A percentile compares a stretch with the other conserved stretches of the same genome.
These are phyloP conservation scores for Caradrina kadenii DNA, from an alignment of 2,888 invertebrate genomes.

Conservation along the genomic window DNA sequence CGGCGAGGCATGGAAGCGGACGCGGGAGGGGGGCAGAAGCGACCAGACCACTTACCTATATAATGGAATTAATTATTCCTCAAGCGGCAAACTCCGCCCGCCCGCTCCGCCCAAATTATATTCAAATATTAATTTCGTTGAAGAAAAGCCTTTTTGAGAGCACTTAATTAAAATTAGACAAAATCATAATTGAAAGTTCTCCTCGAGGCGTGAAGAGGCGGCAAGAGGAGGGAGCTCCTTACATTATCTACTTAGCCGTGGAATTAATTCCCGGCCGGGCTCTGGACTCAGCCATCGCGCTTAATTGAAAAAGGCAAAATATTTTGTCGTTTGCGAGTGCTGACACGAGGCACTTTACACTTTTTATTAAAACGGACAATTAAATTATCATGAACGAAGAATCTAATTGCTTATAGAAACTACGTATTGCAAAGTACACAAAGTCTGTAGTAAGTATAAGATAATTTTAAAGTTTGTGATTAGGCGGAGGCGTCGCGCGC, in stretches of 20 bases:
- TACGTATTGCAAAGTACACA: constrained; percentile 63
- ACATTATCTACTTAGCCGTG: constrained; percentile 89
- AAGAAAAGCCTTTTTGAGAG: constrained; percentile 90
- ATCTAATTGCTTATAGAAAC: constrained; percentile 51
- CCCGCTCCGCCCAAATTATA: constrained; percentile 90
- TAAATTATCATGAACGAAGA: constrained; percentile 18
- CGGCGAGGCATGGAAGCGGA: constrained; percentile 51
- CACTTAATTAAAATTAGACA: constrained; percentile 91
- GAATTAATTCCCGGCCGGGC: constrained; percentile 86
- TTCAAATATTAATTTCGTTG: constrained; percentile 91
- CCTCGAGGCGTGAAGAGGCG: constrained; percentile 89
- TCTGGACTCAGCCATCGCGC: constrained; percentile 77
- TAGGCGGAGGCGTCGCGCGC: constrained; percentile 73
- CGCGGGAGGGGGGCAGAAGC: constrained; percentile 65
- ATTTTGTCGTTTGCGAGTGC: constrained; percentile 74
- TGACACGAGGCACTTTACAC: constrained; percentile 58
- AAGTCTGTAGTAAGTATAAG: constrained; percentile 74
- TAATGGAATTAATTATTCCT: constrained; percentile 90
- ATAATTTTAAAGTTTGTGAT: constrained; percentile 88
- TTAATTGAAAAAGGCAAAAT: constrained; percentile 85
- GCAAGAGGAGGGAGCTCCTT: constrained; percentile 82
- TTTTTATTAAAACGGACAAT: constrained; percentile 56
- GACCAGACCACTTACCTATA: constrained; percentile 84
- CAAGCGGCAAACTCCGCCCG: constrained; percentile 90
- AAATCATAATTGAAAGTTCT: constrained; percentile 91